Evolutionary conservation across 2,113 vertebrate genomes (phyloP), one percentile per base, ranked within the genome.

Genomic region (Notiomystis cincta): DNA sequence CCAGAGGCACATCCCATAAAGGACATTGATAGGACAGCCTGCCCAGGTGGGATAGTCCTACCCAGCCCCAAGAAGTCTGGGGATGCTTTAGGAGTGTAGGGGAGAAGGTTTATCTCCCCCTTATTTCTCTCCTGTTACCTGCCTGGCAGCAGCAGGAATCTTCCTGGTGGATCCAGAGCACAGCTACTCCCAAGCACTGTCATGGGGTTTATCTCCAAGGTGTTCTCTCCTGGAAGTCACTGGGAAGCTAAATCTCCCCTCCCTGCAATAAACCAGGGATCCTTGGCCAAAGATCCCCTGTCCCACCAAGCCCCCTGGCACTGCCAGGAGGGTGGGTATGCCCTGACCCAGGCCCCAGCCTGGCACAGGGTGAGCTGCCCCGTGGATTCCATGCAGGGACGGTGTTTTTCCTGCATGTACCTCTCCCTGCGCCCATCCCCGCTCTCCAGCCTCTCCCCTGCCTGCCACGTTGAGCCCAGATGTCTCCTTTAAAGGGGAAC

Each of bases 401-500:
- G 3, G 12, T 31, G 15, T 60, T 88, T 88, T 33, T 37, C 71
- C 90, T 53, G 47, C 25, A 27, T 53, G 6, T 40, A 11, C 50
- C 48, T 82, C 92, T 93, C 72, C 45, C 47, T 7, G 27, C 6
- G 1, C 87, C 57, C 89, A 48, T 78, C 72, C 31, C 80, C 15
- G 19, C 79, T 87, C 89, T 21, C 38, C 70, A 40, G 82, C 79
- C 78, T 76, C 73, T 82, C 65, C 78, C 86, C 48, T 19, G 71
- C 71, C 82, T 60, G 86, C 94, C 95, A 97, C 89, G 9, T 93
- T 96, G 96, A 85, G 94, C 94, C 89, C 96, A 96, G 96, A 96
- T 97, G 96, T 93, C 93, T 96, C 94, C 93, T 97, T 97, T 96
- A 97, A 97, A 97, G 93, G 96, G 96, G 93, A 96, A 93, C 73